These are phyloP conservation scores for Erythrocercus mccallii DNA, from an alignment of 2,113 vertebrate species.

Conservation along the genomic window DNA sequence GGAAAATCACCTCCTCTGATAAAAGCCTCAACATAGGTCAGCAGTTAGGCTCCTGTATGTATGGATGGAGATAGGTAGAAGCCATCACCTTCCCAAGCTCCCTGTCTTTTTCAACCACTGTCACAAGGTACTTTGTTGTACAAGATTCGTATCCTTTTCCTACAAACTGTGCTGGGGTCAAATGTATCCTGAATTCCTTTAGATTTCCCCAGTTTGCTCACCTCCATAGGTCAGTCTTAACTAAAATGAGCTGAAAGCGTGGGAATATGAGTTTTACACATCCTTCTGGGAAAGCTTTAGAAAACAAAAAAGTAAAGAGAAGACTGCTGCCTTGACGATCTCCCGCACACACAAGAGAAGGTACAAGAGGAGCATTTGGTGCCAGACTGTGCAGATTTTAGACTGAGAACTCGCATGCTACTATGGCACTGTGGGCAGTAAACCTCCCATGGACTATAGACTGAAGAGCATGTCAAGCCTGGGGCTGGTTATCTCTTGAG, in stretches of 20 bases:
- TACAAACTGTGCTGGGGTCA: background rate
- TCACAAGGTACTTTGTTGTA: background rate
- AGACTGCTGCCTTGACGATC: background rate
- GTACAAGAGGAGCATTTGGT: background rate
- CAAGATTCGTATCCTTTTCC: background rate
- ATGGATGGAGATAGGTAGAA: background rate
- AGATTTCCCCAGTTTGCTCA: background rate
- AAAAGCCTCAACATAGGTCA: background rate
- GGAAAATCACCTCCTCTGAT: background rate
- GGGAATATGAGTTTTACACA: background rate
- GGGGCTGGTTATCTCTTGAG: background rate
- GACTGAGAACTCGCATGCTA: background rate
- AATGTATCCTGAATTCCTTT: background rate
- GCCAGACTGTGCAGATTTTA: background rate
- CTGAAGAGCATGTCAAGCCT: background rate
- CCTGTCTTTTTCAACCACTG: background rate
- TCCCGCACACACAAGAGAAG: background rate
- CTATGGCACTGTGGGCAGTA: background rate
- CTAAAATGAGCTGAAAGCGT: background rate
- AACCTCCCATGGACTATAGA: background rate
- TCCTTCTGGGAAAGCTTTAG: background rate
- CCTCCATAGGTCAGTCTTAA: background rate
- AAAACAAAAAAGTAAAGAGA: background rate
- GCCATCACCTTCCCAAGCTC: background rate
- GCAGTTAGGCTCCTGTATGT: background rate